A percentile compares a stretch with the other conserved stretches of the same genome.
phyloP scores from a whole-genome alignment of 2,888 invertebrate species.

The Zaprionus bogoriensis region DNA sequence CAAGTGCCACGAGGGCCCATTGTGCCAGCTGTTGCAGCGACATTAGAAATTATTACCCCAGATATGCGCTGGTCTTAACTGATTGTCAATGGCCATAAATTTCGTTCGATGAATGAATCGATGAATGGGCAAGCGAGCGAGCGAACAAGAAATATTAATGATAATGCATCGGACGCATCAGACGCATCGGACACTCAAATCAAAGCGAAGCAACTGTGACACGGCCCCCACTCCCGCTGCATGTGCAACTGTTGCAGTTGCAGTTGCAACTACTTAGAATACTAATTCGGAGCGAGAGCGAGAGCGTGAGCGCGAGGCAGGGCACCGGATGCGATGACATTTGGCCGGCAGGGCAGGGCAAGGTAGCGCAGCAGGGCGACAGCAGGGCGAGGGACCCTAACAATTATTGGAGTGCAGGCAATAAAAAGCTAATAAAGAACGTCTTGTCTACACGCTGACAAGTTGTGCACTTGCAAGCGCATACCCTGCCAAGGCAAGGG shows the following conservation, averaged over 20 bases:
- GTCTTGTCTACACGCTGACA: slow-evolving; percentile 45
- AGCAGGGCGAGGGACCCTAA: slow-evolving; percentile 51
- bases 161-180: slow-evolving; percentile 59
- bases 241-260: slow-evolving; percentile 27
- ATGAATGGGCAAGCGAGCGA: slow-evolving; percentile 35
- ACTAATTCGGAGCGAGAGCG: slow-evolving; percentile 67
- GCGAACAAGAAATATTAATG: slow-evolving; percentile 69
- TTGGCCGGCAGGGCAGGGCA: slow-evolving; percentile 53
- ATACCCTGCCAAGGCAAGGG: not conserved
- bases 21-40: slow-evolving; percentile 26
- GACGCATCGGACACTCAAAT: slow-evolving; percentile 60
- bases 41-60: slow-evolving; percentile 78
- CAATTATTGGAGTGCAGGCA: slow-evolving; percentile 67
- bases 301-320: slow-evolving; percentile 59
- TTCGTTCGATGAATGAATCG: slow-evolving; percentile 32
- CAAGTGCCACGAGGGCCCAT: slow-evolving; percentile 58
- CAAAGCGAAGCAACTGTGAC: slow-evolving; percentile 49
- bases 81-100: slow-evolving; percentile 73
- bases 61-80: slow-evolving; percentile 77
- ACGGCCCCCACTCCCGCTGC: slow-evolving; percentile 1
- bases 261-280: slow-evolving; percentile 69
- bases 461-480: slow-evolving; percentile 60
- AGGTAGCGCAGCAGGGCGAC: slow-evolving; percentile 14
- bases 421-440: slow-evolving; percentile 77
- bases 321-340: slow-evolving; percentile 75